phyloP scores from a whole-genome alignment of 2,888 invertebrate species.

The Aphrophora alni region DNA sequence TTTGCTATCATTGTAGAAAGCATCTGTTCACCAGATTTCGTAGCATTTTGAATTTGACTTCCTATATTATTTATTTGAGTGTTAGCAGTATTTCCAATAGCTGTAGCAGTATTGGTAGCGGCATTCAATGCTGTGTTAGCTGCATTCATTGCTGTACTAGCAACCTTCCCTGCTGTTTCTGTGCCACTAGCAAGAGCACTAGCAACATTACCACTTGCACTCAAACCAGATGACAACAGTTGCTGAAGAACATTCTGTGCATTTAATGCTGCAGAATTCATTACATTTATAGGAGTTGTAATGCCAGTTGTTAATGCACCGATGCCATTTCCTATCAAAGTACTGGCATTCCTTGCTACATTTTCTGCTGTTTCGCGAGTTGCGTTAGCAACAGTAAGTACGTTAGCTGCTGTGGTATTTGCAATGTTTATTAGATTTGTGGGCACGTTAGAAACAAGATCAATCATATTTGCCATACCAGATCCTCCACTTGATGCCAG shows the following conservation, averaged over 20 bases:
- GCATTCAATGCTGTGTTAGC: background rate
- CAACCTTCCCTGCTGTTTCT: background rate
- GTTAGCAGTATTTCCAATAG: background rate
- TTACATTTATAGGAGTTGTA: background rate
- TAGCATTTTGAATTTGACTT: background rate
- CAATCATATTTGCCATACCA: background rate
- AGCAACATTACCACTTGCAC: background rate
- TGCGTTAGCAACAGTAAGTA: background rate
- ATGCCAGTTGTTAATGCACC: background rate
- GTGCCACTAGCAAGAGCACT: background rate
- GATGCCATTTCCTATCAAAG: background rate
- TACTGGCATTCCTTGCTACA: background rate
- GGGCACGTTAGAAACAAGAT: background rate
- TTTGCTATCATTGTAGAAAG: background rate
- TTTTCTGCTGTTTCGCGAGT: background rate
- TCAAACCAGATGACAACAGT: background rate
- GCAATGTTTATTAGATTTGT: background rate
- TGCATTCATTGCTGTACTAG: background rate
- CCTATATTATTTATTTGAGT: background rate
- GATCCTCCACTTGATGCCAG: background rate
- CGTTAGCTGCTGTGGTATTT: background rate
- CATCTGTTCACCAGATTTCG: background rate
- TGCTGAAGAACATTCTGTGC: background rate
- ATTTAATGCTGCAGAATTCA: background rate
- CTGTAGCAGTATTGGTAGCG: background rate